Percentiles rank a stretch among this genome's conserved stretches.
Conservation (phyloP, 2,113 vertebrate genomes). For the Sphaerodactylus townsendi region DNA sequence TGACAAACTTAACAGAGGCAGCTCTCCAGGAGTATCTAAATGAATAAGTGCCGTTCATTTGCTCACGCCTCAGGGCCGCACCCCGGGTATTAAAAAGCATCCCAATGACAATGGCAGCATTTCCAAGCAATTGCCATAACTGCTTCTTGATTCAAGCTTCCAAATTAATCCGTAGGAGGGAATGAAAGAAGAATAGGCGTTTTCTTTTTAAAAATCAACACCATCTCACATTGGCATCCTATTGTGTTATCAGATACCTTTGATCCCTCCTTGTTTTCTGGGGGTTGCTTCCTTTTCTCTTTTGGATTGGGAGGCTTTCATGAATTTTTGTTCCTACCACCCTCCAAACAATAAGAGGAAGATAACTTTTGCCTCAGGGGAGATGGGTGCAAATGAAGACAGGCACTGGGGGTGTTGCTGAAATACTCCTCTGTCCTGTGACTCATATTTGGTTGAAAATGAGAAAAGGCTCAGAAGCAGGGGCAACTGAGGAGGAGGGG, state of each 20-base stretch:
- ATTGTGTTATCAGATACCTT: not conserved
- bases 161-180: not conserved
- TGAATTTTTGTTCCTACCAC: not conserved
- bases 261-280: not conserved
- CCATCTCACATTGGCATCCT: not conserved
- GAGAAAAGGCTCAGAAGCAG: not conserved
- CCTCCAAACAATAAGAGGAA: not conserved
- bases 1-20: constrained; percentile 5
- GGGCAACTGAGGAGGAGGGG: too few species aligned
- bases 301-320: not conserved
- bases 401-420: not conserved
- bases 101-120: constrained; percentile 23
- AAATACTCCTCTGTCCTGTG: not conserved
- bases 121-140: constrained; percentile 32
- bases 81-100: constrained; percentile 11
- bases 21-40: constrained; percentile 11
- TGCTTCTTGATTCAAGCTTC: constrained; percentile 25
- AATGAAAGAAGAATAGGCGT: not conserved
- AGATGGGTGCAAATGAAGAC: not conserved
- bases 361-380: not conserved
- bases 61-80: not conserved
- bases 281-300: not conserved
- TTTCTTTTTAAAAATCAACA: constrained; percentile 34
- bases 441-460: not conserved
- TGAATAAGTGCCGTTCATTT: constrained; percentile 1